Conservation (phyloP, 2,797 vertebrate genomes). For the Enteromius radiatus region DNA sequence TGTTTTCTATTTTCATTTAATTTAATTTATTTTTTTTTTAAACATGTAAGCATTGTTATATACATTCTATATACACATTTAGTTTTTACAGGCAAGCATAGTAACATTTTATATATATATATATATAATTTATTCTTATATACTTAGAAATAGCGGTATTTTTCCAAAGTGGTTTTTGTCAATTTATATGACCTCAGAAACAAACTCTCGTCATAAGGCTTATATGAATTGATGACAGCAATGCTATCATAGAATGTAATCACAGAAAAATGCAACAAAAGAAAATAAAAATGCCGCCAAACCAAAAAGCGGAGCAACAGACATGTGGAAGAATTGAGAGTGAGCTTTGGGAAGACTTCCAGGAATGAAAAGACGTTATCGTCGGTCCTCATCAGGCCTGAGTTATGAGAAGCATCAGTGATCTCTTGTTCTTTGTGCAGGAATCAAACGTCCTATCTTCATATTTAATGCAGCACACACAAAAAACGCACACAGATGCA, state of each 20-base stretch:
- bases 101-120: too few species aligned
- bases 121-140: background rate
- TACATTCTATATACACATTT: too few species aligned
- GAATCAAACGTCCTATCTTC: constrained; percentile 53
- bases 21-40: too few species aligned
- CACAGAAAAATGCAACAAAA: constrained; percentile 45
- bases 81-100: too few species aligned
- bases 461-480: constrained; percentile 35
- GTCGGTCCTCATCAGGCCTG: constrained; percentile 63
- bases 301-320: constrained; percentile 14
- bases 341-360: constrained; percentile 54
- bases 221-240: constrained; percentile 5
- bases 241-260: constrained; percentile 28
- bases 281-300: constrained; percentile 43
- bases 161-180: background rate
- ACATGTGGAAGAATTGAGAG: constrained; percentile 52
- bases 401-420: constrained; percentile 72
- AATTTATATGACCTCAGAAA: background rate
- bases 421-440: constrained; percentile 62
- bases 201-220: constrained; percentile 12
- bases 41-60: too few species aligned
- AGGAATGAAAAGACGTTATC: constrained; percentile 65
- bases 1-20: too few species aligned
- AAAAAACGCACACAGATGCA: constrained; percentile 29
- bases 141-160: background rate